These are phyloP conservation scores for Adelosebastes latens DNA, from an alignment of 2,797 vertebrate species.

Conservation along the genomic window DNA sequence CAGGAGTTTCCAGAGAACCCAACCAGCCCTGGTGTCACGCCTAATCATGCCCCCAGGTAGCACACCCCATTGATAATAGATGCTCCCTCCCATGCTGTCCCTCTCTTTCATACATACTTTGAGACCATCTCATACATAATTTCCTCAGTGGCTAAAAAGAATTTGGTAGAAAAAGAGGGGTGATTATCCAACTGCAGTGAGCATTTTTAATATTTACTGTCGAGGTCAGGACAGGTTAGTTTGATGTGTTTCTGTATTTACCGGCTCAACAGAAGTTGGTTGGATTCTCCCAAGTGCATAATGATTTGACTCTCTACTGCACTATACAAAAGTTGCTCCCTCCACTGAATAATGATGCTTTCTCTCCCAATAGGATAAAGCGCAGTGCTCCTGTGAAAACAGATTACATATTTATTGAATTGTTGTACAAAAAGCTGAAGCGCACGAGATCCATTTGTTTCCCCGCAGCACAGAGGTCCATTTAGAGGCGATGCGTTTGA, in stretches of 20 bases:
- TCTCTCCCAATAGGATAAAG: constrained; percentile 59
- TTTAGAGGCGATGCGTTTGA: constrained; percentile 70
- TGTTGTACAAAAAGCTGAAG: constrained; percentile 42
- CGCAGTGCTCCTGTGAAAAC: constrained; percentile 55
- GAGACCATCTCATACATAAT: constrained; percentile 79
- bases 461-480: constrained; percentile 65
- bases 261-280: constrained; percentile 56
- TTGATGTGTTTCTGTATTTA: constrained; percentile 46
- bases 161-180: constrained; percentile 53
- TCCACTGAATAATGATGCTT: constrained; percentile 66
- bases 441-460: constrained; percentile 56
- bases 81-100: constrained; percentile 81
- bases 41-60: constrained; percentile 91
- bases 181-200: constrained; percentile 32
- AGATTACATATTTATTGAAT: constrained; percentile 45
- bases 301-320: constrained; percentile 27
- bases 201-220: constrained; percentile 23
- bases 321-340: constrained; percentile 35
- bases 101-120: constrained; percentile 78
- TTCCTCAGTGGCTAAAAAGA: constrained; percentile 59
- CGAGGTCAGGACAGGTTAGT: constrained; percentile 29
- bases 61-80: constrained; percentile 83
- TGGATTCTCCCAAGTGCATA: constrained; percentile 64
- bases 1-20: constrained; percentile 90
- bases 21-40: constrained; percentile 87